These are phyloP conservation scores for Bothrops jararaca DNA, from an alignment of 2,113 vertebrate species.

Conservation along the genomic window DNA sequence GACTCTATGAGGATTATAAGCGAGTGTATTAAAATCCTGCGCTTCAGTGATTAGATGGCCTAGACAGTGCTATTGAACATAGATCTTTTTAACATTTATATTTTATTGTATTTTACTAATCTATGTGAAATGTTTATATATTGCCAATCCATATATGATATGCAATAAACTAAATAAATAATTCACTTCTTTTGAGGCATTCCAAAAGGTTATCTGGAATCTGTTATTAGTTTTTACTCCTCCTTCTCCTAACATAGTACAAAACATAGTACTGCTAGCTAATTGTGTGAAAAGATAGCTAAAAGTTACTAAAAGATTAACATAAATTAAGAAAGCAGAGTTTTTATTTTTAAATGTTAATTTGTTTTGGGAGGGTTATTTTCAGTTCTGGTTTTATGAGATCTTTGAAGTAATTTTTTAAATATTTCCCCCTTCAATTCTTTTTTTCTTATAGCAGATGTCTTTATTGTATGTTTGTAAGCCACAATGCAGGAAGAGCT, in stretches of 20 bases:
- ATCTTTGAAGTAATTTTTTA: background rate
- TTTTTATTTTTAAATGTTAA: background rate
- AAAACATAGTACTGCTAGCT: background rate
- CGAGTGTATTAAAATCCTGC: no score
- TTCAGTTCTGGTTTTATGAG: background rate
- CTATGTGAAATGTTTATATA: no score
- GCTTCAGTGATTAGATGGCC: no score
- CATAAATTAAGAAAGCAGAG: background rate
- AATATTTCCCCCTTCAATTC: background rate
- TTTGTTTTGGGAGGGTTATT: background rate
- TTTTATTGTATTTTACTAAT: no score
- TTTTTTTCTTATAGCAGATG: background rate
- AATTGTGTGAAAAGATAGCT: background rate
- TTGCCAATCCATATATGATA: no score
- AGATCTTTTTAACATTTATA: no score
- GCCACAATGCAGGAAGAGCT: background rate
- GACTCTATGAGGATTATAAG: no score
- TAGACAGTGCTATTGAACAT: no score
- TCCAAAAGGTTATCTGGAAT: background rate
- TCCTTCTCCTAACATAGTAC: background rate
- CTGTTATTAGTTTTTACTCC: background rate
- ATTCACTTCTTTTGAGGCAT: background rate
- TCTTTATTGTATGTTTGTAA: background rate
- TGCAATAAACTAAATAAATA: no score
- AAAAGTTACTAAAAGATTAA: background rate